Base-by-base conservation (phyloP, 2,888 invertebrate species). In the Notodonta ziczac region DNA sequence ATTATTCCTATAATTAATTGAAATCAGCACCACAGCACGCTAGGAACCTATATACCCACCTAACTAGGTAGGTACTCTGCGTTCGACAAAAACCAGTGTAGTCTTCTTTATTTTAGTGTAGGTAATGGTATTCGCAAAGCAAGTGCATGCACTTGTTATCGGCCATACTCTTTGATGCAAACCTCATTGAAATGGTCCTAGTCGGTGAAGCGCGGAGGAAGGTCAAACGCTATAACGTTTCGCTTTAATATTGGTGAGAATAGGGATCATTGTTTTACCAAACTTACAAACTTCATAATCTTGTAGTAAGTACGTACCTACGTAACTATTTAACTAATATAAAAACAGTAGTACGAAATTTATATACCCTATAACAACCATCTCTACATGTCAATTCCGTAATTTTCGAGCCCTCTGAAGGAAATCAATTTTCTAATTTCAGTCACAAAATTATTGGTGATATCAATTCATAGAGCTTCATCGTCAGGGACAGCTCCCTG, bases 221-320 rank as follows among this genome's bases (percentile, higher is more conserved):
- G 52, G 32, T 52, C 52, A 52, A 32, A 32, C 32, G 32, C 2
- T 52, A 32, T 2, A 51, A 5, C 12, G 12, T 32, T 32, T 52
- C 32, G 10, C 24, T 52, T 52, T 32, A 32, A 32, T 32, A 2
- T 32, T 51, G 16, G 51, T 51, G n/a, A 24, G 48, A 48, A 48
- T 48, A n/a, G 50, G 50, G 50, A 8, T 10, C 50, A 16, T 50
- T 50, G 48, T 7, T n/a, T 48, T 42, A 42, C 42, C 42, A 42
- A 48, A 48, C 48, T 48, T n/a, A 7, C 42, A 42, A 48, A 48
- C 48, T 48, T n/a, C n/a, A 48, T 48, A n/a, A 48, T 48, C 48
- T 12, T 48, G 42, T 8, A 10, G 42, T 42, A 42, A 0, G 13
- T 46, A n/a, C 1, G 0, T 46, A n/a, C n/a, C 0, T 13, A 46